Evolutionary conservation across 2,797 vertebrate genomes (phyloP).

Genomic region (Pseudocheirus occidentalis): DNA sequence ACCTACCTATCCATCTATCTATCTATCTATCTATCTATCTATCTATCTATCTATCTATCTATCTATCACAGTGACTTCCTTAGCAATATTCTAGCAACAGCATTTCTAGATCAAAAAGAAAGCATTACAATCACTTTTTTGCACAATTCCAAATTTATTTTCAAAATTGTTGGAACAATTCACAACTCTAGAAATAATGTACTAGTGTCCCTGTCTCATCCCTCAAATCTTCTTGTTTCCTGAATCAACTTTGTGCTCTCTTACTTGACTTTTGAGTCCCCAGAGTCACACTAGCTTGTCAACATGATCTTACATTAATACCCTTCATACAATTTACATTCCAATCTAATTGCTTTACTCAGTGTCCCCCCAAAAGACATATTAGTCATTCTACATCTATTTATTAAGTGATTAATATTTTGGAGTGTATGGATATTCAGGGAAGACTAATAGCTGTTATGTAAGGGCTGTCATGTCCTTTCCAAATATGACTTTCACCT

Average conservation of each 20-base stretch:
- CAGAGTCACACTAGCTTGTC: not conserved
- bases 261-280: not conserved
- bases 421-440: not conserved
- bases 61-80: not conserved
- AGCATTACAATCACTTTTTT: not conserved
- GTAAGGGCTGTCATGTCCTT: not conserved
- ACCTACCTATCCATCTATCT: too few species aligned
- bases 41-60: too few species aligned
- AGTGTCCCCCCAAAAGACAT: not conserved
- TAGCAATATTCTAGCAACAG: not conserved
- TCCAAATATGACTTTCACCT: too few species aligned
- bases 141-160: not conserved
- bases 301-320: not conserved
- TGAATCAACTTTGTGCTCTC: not conserved
- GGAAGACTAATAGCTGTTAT: not conserved
- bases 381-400: not conserved
- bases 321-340: not conserved
- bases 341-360: not conserved
- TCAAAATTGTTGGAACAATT: not conserved
- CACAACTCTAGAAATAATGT: not conserved
- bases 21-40: too few species aligned
- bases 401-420: not conserved
- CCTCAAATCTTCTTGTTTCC: not conserved
- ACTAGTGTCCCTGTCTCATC: not conserved
- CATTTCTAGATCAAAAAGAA: not conserved